These are phyloP conservation scores for Apantesis nais DNA, from an alignment of 2,888 invertebrate genomes.

Conservation along the genomic window DNA sequence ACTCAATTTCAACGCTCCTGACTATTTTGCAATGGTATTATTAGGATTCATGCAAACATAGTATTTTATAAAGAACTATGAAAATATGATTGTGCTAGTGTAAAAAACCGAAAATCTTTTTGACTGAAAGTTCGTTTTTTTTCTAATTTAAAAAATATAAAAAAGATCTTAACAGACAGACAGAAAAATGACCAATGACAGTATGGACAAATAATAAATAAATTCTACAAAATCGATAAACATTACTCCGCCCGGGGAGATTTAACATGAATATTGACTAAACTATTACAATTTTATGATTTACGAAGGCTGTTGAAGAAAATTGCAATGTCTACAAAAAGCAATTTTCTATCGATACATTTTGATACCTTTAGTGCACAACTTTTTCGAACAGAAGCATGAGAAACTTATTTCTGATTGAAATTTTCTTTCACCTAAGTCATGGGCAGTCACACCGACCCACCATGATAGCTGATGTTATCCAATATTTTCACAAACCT, in stretches of 20 bases:
- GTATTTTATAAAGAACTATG: too few species aligned
- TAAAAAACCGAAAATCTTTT: too few species aligned
- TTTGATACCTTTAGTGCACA: background rate
- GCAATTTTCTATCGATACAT: background rate
- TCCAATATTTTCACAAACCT: slow-evolving; percentile 60
- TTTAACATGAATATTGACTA: background rate
- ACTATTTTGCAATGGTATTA: too few species aligned
- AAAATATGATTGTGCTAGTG: too few species aligned
- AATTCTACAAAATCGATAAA: slow-evolving; percentile 1
- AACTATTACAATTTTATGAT: background rate
- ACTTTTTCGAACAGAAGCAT: slow-evolving; percentile 21
- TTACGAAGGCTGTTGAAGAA: slow-evolving; percentile 22
- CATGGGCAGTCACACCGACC: slow-evolving; percentile 51
- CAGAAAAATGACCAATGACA: background rate
- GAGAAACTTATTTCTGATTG: slow-evolving; percentile 29
- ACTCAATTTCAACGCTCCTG: too few species aligned
- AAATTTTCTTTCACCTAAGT: slow-evolving; percentile 35
- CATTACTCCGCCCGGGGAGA: background rate
- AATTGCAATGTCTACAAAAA: slow-evolving; percentile 19
- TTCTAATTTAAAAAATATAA: too few species aligned
- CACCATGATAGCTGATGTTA: slow-evolving; percentile 60
- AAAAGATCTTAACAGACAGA: background rate
- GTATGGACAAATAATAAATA: background rate
- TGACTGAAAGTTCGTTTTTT: too few species aligned
- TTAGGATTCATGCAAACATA: too few species aligned